phyloP scores from a whole-genome alignment of 2,888 invertebrate genomes.

The Ypsolopha scabrella region DNA sequence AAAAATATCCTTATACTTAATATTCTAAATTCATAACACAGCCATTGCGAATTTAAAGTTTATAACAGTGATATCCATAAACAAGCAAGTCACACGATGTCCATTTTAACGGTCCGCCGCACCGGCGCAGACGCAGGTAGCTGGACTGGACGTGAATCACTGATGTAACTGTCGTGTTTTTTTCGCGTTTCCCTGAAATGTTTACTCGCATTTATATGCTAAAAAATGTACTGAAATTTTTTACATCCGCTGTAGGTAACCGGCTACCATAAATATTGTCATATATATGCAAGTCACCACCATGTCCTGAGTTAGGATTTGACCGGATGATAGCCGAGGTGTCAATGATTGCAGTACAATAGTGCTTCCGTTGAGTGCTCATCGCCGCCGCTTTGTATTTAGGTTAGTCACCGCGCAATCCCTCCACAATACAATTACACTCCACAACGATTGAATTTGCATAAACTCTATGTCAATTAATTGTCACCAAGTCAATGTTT shows the following conservation, averaged over 20 bases:
- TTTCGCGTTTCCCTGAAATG: constrained; percentile 41
- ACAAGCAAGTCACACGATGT: constrained; percentile 11
- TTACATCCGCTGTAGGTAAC: background rate
- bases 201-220: constrained; percentile 48
- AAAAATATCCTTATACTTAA: too few relatives aligned
- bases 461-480: background rate
- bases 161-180: constrained; percentile 60
- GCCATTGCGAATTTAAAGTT: background rate
- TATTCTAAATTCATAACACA: too few relatives aligned
- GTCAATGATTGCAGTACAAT: constrained; percentile 68
- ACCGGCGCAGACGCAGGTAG: constrained; percentile 22
- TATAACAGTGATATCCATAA: background rate
- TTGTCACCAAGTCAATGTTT: background rate
- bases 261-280: background rate
- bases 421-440: constrained; percentile 9
- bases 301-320: constrained; percentile 38
- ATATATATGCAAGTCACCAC: constrained; percentile 2
- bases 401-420: constrained; percentile 67
- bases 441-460: background rate
- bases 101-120: constrained; percentile 43
- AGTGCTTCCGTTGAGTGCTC: constrained; percentile 52
- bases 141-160: constrained; percentile 44
- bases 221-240: constrained; percentile 19
- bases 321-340: constrained; percentile 62
- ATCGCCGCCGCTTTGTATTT: constrained; percentile 59